A percentile compares a stretch with the other conserved stretches of the same genome.
phyloP scores from a whole-genome alignment of 92 coral and sea anemone genomes.

The Parazoanthus swiftii region DNA sequence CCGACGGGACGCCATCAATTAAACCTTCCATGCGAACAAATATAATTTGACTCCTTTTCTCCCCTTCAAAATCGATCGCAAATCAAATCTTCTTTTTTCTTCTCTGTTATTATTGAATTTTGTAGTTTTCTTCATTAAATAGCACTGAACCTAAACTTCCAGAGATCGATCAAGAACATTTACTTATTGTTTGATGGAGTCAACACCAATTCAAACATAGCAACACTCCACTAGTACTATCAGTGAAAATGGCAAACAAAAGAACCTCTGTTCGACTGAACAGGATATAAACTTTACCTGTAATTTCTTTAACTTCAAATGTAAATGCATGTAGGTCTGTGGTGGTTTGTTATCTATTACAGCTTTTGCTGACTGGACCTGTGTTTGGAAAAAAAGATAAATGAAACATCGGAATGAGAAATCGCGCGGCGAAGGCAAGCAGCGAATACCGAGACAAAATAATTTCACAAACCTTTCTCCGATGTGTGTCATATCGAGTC shows the following conservation, averaged over 20 bases:
- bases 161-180: constrained; percentile 24
- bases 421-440: background rate
- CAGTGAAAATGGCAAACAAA: constrained; percentile 18
- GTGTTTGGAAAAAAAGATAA: constrained; percentile 23
- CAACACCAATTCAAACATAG: constrained; percentile 33
- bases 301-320: constrained; percentile 90
- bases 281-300: constrained; percentile 67
- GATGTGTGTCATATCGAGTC: constrained; percentile 88
- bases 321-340: constrained; percentile 96
- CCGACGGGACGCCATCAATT: background rate
- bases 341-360: constrained; percentile 96
- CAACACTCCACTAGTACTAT: constrained; percentile 25
- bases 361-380: constrained; percentile 93
- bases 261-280: constrained; percentile 11
- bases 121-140: background rate
- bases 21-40: background rate
- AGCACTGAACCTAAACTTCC: background rate
- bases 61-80: background rate
- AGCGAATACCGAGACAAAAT: background rate
- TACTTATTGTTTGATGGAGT: constrained; percentile 21
- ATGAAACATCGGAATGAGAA: background rate
- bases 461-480: constrained; percentile 77
- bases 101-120: background rate
- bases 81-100: background rate
- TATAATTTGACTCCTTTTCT: background rate